These are phyloP conservation scores for Calidris pygmaea DNA, from an alignment of 2,113 vertebrate genomes.

Conservation along the genomic window DNA sequence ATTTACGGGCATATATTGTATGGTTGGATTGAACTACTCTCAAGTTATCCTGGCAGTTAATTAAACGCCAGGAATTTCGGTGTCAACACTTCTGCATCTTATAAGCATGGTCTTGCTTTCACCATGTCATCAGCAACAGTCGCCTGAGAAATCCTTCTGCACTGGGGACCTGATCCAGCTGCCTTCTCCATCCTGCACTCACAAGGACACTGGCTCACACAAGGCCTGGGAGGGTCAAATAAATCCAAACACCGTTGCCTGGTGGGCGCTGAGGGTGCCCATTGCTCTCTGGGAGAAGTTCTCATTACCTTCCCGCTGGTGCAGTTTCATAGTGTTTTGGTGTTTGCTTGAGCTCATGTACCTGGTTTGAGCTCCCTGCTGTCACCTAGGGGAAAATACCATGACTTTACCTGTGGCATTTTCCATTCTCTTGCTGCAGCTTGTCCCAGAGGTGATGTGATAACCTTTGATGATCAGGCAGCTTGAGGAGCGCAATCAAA, in stretches of 20 bases:
- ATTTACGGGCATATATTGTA: not conserved
- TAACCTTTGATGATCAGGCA: not conserved
- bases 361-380: not conserved
- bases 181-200: not conserved
- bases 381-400: not conserved
- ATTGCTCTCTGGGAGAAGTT: not conserved
- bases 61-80: not conserved
- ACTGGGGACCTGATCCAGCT: accelerated
- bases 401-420: not conserved
- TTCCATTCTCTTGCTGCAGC: not conserved
- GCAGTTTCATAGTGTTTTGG: not conserved
- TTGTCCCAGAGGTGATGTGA: not conserved
- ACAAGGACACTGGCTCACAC: not conserved
- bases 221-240: accelerated
- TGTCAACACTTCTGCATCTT: not conserved
- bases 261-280: not conserved
- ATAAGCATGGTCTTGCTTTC: not conserved
- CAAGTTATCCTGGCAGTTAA: not conserved
- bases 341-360: not conserved
- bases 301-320: not conserved
- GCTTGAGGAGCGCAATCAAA: not conserved
- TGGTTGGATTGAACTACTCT: not conserved
- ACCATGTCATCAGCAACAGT: not conserved
- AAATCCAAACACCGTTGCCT: not conserved
- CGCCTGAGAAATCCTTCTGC: not conserved